phyloP scores from a whole-genome alignment of 1,140 invertebrate genomes.

The Cotesia glomerata region DNA sequence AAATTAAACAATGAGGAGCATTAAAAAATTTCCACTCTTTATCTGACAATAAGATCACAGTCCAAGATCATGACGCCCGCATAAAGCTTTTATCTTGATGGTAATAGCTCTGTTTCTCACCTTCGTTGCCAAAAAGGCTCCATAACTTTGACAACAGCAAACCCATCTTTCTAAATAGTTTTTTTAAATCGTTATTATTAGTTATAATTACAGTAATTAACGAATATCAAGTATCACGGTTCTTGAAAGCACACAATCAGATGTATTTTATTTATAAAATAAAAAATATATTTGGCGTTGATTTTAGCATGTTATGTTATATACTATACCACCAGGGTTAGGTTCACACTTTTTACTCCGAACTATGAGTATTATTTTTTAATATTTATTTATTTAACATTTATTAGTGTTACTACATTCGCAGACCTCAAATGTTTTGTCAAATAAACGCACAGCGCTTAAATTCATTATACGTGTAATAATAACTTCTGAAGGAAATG shows the following conservation, averaged over 20 bases:
- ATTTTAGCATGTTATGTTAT: background rate
- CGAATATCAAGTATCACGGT: background rate
- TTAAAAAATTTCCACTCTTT: background rate
- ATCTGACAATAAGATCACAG: background rate
- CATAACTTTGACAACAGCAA: constrained; percentile 24
- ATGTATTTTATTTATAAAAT: background rate
- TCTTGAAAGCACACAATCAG: background rate
- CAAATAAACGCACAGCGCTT: too few species aligned
- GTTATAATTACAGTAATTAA: background rate
- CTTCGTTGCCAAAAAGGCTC: constrained; percentile 30
- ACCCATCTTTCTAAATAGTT: constrained; percentile 9
- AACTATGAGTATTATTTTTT: too few species aligned
- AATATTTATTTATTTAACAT: too few species aligned
- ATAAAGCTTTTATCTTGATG: background rate
- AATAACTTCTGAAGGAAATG: too few species aligned
- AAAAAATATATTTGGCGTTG: background rate
- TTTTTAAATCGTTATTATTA: background rate
- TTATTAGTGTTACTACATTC: too few species aligned
- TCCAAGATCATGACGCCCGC: background rate
- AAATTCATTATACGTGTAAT: too few species aligned
- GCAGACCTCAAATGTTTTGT: too few species aligned
- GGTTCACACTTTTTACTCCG: too few species aligned
- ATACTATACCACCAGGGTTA: too few species aligned
- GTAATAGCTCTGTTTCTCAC: background rate
- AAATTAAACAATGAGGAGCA: background rate